These are phyloP conservation scores for Azorinus chamasolen DNA, from an alignment of 2,888 invertebrate genomes.

Conservation along the genomic window DNA sequence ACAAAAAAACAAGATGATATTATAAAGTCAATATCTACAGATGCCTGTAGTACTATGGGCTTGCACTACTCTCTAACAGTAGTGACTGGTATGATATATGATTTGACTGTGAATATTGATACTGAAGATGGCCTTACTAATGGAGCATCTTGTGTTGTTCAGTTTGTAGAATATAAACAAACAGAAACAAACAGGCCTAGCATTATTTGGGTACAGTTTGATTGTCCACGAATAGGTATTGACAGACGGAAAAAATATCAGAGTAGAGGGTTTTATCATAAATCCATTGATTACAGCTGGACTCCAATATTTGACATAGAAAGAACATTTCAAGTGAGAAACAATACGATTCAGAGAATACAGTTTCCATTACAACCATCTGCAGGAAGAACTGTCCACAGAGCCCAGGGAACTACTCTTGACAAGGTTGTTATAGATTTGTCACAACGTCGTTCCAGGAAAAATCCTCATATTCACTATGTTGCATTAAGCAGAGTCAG, in stretches of 20 bases:
- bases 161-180: constrained; percentile 42
- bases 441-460: constrained; percentile 8
- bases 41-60: constrained; percentile 12
- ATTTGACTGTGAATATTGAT: constrained; percentile 47
- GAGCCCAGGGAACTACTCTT: constrained; percentile 54
- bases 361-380: constrained; percentile 53
- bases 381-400: constrained; percentile 53
- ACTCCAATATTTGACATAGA: constrained; percentile 55
- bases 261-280: constrained; percentile 35
- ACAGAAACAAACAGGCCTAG: constrained; percentile 33
- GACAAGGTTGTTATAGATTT: constrained; percentile 34
- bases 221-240: constrained; percentile 29
- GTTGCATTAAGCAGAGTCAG: constrained; percentile 44
- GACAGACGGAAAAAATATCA: constrained; percentile 27
- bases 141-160: constrained; percentile 40
- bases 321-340: constrained; percentile 41
- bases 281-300: constrained; percentile 36
- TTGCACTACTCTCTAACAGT: constrained; percentile 24
- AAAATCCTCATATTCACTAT: constrained; percentile 36
- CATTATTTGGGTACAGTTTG: constrained; percentile 54
- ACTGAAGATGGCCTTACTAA: constrained; percentile 56
- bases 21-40: constrained; percentile 23
- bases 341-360: constrained; percentile 24
- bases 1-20: constrained; percentile 19
- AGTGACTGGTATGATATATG: constrained; percentile 51